phyloP scores from a whole-genome alignment of 2,113 vertebrate species.

The Gila orcuttii region DNA sequence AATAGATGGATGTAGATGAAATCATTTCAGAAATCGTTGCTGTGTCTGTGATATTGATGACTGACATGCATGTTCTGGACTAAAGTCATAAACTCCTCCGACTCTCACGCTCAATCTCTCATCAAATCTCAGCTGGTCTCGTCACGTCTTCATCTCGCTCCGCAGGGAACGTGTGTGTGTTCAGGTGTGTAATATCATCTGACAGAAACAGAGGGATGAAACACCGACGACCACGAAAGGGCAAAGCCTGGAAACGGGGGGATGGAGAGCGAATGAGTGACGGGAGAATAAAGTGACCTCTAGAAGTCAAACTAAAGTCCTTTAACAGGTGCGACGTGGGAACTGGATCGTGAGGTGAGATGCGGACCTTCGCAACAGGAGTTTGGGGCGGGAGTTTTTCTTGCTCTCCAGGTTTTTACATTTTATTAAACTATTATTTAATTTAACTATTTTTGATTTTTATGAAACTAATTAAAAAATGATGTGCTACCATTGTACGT shows the following conservation, averaged over 20 bases:
- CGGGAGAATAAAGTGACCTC: conserved; percentile 5
- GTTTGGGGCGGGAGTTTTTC: conserved; percentile 96
- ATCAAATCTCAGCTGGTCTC: neutral
- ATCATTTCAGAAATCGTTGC: neutral
- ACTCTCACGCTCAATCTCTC: neutral
- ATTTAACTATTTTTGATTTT: too few relatives aligned
- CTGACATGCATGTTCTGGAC: neutral
- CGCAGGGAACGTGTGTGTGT: conserved; percentile 55
- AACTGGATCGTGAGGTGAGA: neutral
- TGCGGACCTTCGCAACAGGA: conserved; percentile 78
- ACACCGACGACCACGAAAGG: conserved; percentile 47
- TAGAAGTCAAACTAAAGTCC: conserved; percentile 7
- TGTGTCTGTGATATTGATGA: neutral
- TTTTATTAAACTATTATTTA: too few relatives aligned
- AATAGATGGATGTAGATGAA: neutral
- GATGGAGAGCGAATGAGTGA: conserved; percentile 17
- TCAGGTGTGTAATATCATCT: conserved; percentile 78
- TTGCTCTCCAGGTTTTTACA: conserved; percentile 96
- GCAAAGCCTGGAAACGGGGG: conserved; percentile 24
- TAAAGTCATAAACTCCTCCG: neutral
- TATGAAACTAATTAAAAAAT: too few relatives aligned
- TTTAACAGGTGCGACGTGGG: conserved; percentile 11
- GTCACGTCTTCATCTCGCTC: conserved; percentile 45
- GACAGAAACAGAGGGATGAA: conserved; percentile 71
- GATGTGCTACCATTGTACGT: too few relatives aligned